phyloP scores from a whole-genome alignment of 2,113 vertebrate species.

The Tinamus guttatus region DNA sequence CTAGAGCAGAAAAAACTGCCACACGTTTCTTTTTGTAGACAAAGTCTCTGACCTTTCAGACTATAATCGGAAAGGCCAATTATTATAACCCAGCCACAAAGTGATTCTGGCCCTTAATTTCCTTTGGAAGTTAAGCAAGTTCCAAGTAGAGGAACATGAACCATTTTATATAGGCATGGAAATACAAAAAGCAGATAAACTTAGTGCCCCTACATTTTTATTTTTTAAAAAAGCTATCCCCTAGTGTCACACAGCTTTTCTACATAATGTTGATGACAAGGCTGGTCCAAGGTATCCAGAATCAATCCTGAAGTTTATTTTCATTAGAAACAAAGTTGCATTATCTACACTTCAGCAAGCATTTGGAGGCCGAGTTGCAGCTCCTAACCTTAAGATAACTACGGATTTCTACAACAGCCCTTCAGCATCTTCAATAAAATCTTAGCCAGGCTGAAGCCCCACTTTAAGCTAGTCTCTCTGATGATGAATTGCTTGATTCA shows the following conservation, averaged over 20 bases:
- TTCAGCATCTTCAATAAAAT: neutral
- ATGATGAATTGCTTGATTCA: neutral
- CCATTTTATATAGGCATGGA: neutral
- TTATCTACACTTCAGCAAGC: neutral
- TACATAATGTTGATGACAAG: neutral
- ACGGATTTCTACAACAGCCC: neutral
- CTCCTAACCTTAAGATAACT: neutral
- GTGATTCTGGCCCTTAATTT: neutral
- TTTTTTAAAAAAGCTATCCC: too few relatives aligned
- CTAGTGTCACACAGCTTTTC: neutral
- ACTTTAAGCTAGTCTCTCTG: neutral
- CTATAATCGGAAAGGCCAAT: neutral
- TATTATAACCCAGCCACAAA: neutral
- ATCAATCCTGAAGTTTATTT: neutral
- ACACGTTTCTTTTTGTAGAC: neutral
- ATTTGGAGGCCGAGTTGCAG: neutral
- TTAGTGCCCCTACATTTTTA: neutral
- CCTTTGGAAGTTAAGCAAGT: neutral
- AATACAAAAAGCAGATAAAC: neutral
- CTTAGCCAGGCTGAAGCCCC: neutral
- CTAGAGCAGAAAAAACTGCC: neutral
- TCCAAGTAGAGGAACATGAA: neutral
- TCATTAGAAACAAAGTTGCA: neutral
- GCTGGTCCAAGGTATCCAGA: neutral
- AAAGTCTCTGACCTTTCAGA: neutral